phyloP scores from a whole-genome alignment of 1,140 invertebrate species.

The Atta colombica region DNA sequence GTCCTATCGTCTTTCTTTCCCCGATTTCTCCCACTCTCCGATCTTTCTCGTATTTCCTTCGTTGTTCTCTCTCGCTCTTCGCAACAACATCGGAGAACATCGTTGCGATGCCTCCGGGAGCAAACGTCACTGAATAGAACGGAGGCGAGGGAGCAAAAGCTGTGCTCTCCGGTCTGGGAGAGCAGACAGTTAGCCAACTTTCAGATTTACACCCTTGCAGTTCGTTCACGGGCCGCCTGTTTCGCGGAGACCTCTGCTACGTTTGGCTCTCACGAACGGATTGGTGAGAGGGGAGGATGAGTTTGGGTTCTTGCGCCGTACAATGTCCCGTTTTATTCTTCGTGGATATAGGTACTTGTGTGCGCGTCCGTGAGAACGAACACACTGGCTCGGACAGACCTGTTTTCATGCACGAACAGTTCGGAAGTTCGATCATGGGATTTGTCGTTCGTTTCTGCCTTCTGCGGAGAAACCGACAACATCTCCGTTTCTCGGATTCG shows the following conservation, averaged over 20 bases:
- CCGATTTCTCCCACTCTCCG: background rate
- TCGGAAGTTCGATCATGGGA: constrained; percentile 50
- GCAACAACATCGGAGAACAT: constrained; percentile 56
- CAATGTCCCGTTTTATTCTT: constrained; percentile 63
- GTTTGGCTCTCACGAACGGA: constrained; percentile 51
- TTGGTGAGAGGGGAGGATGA: background rate
- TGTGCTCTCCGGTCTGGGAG: constrained; percentile 49
- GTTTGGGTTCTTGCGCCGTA: constrained; percentile 53
- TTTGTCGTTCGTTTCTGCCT: constrained; percentile 33
- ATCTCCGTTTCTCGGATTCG: background rate
- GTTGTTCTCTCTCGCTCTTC: constrained; percentile 4
- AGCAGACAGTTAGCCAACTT: constrained; percentile 83
- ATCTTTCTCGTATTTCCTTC: constrained; percentile 20
- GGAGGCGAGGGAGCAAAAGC: constrained; percentile 71
- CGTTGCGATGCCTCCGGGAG: constrained; percentile 66
- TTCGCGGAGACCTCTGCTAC: constrained; percentile 71
- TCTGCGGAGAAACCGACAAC: constrained; percentile 13
- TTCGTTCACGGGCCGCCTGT: constrained; percentile 82
- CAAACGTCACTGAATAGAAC: constrained; percentile 72
- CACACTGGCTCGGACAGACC: constrained; percentile 25
- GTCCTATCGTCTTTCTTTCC: background rate
- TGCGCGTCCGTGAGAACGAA: constrained; percentile 43
- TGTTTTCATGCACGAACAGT: constrained; percentile 57
- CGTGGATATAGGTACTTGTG: constrained; percentile 19
- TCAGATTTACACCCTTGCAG: constrained; percentile 83